Evolutionary conservation across 2,888 invertebrate species (phyloP), one percentile per base, ranked within the genome.

Genomic region (Lasioglossum villosulum): DNA sequence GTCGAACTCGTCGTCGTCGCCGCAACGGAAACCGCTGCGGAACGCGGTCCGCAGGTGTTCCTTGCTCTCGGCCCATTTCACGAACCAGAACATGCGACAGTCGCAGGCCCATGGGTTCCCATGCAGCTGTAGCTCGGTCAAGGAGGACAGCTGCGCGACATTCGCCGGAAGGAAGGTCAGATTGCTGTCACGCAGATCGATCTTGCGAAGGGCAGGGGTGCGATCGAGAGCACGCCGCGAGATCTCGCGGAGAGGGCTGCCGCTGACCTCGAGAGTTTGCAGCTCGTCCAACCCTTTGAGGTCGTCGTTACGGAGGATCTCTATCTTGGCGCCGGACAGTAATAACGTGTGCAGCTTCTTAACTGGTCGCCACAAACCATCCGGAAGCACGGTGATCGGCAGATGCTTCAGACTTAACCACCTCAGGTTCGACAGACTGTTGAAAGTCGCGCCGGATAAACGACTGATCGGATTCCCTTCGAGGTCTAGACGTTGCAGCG

Each of bases 61-160:
- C 75, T 96, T 95, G 87, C 94, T 95, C 80, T 96, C 96, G 16
- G 96, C 96, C 97, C 97, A 97, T 23, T 96, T 94, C 1, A 96
- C 95, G 89, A 98, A 97, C 98, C 98, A 98, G 88, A 96, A 96
- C 96, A 98, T 97, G 75, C 97, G 96, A 93, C 98, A 98, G 95
- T 98, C 98, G 95, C 98, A 98, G 30, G 97, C 97, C 97, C 98
- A 98, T 45, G 97, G 97, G 94, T 98, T 98, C 81, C 96, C 96
- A 56, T 96, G 96, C 89, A 98, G 96, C 89, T 96, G 96, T 45
- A 98, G 95, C 86, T 96, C 96, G 90, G 96, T 95, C 79, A 98
- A 95, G 74, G 96, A 95, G 12, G 96, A 95, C 80, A 98, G 95
- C 91, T 96, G 96, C 78, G 96, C 96, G 78, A 98, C 94, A 27